Evolutionary conservation across 2,797 vertebrate species (phyloP), one percentile per base, ranked within the genome.

Genomic region (Trematomus bernacchii): DNA sequence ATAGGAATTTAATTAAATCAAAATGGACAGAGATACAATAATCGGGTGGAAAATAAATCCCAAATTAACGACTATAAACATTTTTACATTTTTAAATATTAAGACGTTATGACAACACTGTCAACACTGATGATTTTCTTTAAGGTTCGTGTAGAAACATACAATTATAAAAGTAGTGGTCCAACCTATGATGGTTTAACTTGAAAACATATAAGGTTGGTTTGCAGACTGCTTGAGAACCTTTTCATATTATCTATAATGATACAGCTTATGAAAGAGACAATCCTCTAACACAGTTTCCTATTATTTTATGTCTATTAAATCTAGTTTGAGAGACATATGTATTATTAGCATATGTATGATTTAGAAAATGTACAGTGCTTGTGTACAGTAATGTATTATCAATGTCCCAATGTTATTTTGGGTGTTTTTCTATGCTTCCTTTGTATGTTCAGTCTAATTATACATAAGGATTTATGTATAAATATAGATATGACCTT

Each of bases 401-500:
- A 16, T 51, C 48, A 30, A 27, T 55, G 10, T 33, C 27, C 10
- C 16, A 44, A 6, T 55, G 1, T 61, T 18, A 48, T 64, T 52
- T 58, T 37, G 50, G 3, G 54, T 2, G 3, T 16, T 21, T 33
- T 67, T 67, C 7, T 58, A n/a, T 23, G 50, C 42, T 43, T 30
- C 16, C 0, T 43, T 51, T 51, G 21, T 55, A 51, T 14, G 27
- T 15, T 18, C 18, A 42, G 10, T 44, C 48, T 61, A 18, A 47
- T 61, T 55, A 47, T 33, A 47, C 2, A 48, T n/a, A 42, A 37
- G 33, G 33, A 9, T 37, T 37, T 37, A 19, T 4, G 47, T 50
- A 46, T 16, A 42, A 48, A 73, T 53, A 43, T 37, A 65, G 18
- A 63, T 59, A 52, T 30, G 19, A 54, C 23, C 46, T 51, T 16